These are phyloP conservation scores for Cantharis nigra DNA, from an alignment of 2,888 invertebrate genomes.

Conservation along the genomic window DNA sequence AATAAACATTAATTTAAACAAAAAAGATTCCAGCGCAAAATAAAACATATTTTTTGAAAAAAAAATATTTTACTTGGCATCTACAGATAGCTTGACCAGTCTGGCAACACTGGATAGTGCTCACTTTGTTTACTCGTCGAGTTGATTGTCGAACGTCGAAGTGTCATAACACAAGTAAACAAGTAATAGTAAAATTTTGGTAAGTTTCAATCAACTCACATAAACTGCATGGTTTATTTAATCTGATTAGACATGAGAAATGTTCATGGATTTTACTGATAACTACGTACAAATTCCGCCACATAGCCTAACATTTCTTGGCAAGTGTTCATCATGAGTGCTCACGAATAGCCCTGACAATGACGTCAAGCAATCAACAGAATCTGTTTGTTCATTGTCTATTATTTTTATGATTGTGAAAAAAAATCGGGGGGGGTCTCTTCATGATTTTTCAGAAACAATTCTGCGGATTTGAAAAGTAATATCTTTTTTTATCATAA, in stretches of 20 bases:
- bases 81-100: too few species aligned
- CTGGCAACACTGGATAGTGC: not conserved
- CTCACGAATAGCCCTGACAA: too few species aligned
- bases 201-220: not conserved
- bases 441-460: too few species aligned
- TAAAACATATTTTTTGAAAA: too few species aligned
- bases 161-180: not conserved
- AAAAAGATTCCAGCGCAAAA: too few species aligned
- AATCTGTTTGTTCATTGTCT: not conserved
- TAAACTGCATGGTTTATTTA: not conserved
- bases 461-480: too few species aligned
- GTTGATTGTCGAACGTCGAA: not conserved
- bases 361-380: not conserved
- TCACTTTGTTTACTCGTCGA: not conserved
- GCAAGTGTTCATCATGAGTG: too few species aligned
- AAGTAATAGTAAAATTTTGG: not conserved
- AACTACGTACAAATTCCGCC: not conserved
- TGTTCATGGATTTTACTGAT: not conserved
- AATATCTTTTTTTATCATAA: too few species aligned
- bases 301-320: not conserved
- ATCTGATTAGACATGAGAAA: not conserved
- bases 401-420: not conserved
- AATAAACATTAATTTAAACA: too few species aligned
- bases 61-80: too few species aligned
- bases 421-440: too few species aligned